Conservation (phyloP, 2,797 vertebrate species). For the Microctenopoma steveboyesi region DNA sequence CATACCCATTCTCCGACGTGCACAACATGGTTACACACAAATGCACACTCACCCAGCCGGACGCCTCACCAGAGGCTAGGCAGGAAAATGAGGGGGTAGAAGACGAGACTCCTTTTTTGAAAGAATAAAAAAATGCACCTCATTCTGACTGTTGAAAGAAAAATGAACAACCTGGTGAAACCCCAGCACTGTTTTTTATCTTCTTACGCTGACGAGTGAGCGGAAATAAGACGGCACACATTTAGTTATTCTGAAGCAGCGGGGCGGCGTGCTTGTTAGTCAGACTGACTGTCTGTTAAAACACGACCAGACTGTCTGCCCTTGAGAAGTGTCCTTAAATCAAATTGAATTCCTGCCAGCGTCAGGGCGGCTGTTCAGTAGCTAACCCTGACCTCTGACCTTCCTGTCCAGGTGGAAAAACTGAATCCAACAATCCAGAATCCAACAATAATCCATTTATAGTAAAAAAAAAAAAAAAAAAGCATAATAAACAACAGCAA, state of each 20-base stretch:
- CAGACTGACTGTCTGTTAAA: conserved; percentile 23
- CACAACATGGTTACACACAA: conserved; percentile 43
- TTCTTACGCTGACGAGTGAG: conserved; percentile 12
- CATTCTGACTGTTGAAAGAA: not conserved
- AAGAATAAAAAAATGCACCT: conserved; percentile 2
- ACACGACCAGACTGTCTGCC: conserved; percentile 7
- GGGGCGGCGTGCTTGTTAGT: not conserved
- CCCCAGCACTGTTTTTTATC: conserved; percentile 8
- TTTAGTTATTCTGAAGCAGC: conserved; percentile 19
- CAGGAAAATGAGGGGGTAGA: conserved; percentile 3
- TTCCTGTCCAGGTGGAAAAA: conserved; percentile 25
- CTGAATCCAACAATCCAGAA: not conserved
- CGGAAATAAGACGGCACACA: not conserved
- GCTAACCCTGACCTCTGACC: conserved; percentile 34
- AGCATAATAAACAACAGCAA: not conserved
- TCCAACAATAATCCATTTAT: not conserved
- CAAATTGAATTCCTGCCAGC: conserved; percentile 39
- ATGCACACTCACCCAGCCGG: conserved; percentile 20
- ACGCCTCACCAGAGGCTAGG: not conserved
- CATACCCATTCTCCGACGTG: conserved; percentile 15
- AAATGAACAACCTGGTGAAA: conserved; percentile 12
- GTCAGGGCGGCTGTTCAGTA: not conserved
- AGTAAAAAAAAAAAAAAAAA: not conserved
- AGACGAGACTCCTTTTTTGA: not conserved
- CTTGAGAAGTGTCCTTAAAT: conserved; percentile 49